Evolutionary conservation across 2,888 invertebrate species (phyloP), one percentile per base, ranked within the genome.

Genomic region (Lasioglossum figueresi): DNA sequence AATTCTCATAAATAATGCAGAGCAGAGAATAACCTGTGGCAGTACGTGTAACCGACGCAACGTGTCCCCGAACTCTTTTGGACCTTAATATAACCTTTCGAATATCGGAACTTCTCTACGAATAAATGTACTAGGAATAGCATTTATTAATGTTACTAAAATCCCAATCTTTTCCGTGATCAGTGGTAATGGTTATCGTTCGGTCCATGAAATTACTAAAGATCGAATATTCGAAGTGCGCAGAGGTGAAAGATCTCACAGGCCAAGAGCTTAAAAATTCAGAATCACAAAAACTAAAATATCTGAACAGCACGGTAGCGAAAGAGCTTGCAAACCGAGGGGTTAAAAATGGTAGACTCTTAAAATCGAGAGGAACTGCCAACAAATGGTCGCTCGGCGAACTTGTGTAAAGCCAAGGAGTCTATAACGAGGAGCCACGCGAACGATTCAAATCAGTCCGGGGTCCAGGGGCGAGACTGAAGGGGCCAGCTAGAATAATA

Each of bases 401-500:
- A 52, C 23, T 1, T 19, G 48, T 2, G 48, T 48, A 52, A n/a
- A 52, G 23, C 52, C 10, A 3, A 10, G 23, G 52, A 52, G 52
- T n/a, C 52, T 23, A 12, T n/a, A 40, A 68, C 23, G 23, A 8
- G 34, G 19, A 66, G 34, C 34, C 66, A 66, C 34, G 37, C 68
- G 68, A 68, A 68, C 37, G 68, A 68, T 68, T 23, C 6, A 10
- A 68, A 68, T 68, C 68, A 34, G 23, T 19, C 34, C 68, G 10
- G 23, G 68, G 68, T 68, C 40, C 68, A 68, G 56, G 70, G 74
- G 76, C 71, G 52, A 77, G 76, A 82, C 82, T 74, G 40, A 48
- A 56, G 43, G 10, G 70, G 71, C 45, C 89, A 80, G 88, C 84
- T 85, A 89, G 83, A 90, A 86, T 87, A 90, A 88, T 88, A 88